These are phyloP conservation scores for Plectus sambesii DNA, from an alignment of 1,140 invertebrate species.

Conservation along the genomic window DNA sequence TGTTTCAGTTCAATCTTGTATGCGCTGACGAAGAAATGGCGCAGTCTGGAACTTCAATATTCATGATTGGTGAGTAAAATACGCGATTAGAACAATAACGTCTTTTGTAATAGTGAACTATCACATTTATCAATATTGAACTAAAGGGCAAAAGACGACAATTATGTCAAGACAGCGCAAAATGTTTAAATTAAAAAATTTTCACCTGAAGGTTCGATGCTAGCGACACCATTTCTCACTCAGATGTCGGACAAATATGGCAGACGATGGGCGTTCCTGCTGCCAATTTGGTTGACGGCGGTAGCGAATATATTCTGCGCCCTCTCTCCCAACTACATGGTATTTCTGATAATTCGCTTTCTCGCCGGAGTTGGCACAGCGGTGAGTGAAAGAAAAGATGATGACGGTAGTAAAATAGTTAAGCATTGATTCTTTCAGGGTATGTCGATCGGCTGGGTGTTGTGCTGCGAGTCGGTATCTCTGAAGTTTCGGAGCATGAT, in stretches of 20 bases:
- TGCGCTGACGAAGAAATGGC: slow-evolving; percentile 17
- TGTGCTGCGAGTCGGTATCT: slow-evolving; percentile 23
- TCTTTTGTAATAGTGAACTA: too few species aligned
- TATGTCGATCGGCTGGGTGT: slow-evolving; percentile 18
- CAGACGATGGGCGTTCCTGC: slow-evolving; percentile 14
- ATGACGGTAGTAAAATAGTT: too few species aligned
- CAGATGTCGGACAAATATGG: slow-evolving; percentile 23
- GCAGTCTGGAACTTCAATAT: slow-evolving; percentile 19
- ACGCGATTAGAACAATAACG: background rate
- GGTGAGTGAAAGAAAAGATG: too few species aligned
- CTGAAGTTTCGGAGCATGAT: slow-evolving; percentile 17
- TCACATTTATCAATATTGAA: too few species aligned
- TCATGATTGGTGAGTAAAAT: slow-evolving; percentile 17
- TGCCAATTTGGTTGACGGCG: slow-evolving; percentile 14
- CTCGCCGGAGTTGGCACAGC: slow-evolving; percentile 18
- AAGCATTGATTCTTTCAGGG: too few species aligned
- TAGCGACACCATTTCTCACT: slow-evolving; percentile 19
- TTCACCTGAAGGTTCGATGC: slow-evolving; percentile 17
- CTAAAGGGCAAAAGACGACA: too few species aligned
- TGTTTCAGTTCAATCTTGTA: slow-evolving; percentile 17
- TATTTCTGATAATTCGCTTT: slow-evolving; percentile 19
- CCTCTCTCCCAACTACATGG: slow-evolving; percentile 14
- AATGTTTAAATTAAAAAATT: too few species aligned
- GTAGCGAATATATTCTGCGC: slow-evolving; percentile 18
- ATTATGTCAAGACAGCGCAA: too few species aligned